Evolutionary conservation across 2,113 vertebrate genomes (phyloP), one percentile per base, ranked within the genome.

Genomic region (Acanthisitta chloris): DNA sequence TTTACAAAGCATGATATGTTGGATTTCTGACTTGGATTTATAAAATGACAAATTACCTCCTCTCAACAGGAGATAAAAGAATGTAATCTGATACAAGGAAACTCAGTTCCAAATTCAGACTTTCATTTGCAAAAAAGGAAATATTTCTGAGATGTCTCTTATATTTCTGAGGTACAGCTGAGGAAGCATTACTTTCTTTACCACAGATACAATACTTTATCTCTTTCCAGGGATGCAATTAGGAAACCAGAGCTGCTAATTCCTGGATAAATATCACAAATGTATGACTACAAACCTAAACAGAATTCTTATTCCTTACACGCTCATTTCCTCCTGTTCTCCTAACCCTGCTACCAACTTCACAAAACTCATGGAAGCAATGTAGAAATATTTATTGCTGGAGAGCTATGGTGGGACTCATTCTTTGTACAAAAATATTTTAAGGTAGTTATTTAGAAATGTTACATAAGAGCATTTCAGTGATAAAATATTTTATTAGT

Each of bases 1-100:
- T 97, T 97, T 97, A 96, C 94, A 97, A 97, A 97, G 65, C 86
- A 95, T 86, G 92, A 31, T 92, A 96, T 55, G 36, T 83, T 93
- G 64, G 93, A 97, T 73, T 98, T 92, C 78, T 94, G 92, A 86
- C 77, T 94, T 90, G 94, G 79, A 83, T 94, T 97, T 95, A 97
- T 89, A 97, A 98, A 98, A 97, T 95, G 78, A 94, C 52, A 95
- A 86, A 34, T 83, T 91, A 87, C n/a, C n/a, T 14, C 48, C 72
- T 87, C 34, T 77, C 70, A 86, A 86, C 8, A 42, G 58, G n/a
- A 97, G 62, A 48, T 85, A 81, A 92, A 69, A 88, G 73, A 91
- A 94, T 86, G 72, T 61, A 67, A 82, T 18, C 28, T 62, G 43
- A 76, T 81, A 74, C 36, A 66, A 65, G 61, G 91, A 48, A 93